Evolutionary conservation across 2,113 vertebrate species (phyloP), one percentile per base, ranked within the genome.

Genomic region (Bos indicus): DNA sequence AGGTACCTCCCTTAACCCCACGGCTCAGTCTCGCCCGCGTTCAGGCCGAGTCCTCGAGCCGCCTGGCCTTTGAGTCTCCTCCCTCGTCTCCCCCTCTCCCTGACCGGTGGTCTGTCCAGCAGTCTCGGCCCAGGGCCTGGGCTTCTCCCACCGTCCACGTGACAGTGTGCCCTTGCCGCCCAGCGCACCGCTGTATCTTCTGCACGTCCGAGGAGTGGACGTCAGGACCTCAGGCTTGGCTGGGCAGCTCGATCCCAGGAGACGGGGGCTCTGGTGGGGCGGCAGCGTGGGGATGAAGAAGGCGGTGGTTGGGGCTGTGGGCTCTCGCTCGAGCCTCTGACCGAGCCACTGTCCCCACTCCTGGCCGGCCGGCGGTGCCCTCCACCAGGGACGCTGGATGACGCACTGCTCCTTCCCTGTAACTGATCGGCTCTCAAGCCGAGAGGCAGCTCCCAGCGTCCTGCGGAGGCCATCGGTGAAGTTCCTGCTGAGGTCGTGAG

Each of bases 1-100:
- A 16, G 77, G 15, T 4, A 3, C 26, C 26, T 19, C 43, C 77
- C 15, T 16, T 15, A 6, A 6, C 43, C 15, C 4, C 43, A 1
- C 2, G 14, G 46, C 43, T 10, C 26, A 19, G 46, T 17, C 15
- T 48, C 2, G 1, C 15, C 43, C 0, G 0, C 2, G 1, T 19
- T 11, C 46, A 80, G 46, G 77, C 16, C 1, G 8, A 48, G 26
- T 33, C 46, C 46, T 6, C 9, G 8, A 51, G 28, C 43, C 2
- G 13, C 13, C 40, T 28, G 74, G 74, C 46, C 77, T 19, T 17
- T 3, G 46, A 30, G 10, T 30, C 77, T 3, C 43, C 26, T 23
- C 43, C 2, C 26, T 51, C 19, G 0, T 3, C 67, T 23, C 67
- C 77, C 25, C 4, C 40, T 16, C 40, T 46, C 7, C 25, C 25